Base-by-base conservation (phyloP, 1,140 invertebrate species). In the Lordiphosa stackelbergi region DNA sequence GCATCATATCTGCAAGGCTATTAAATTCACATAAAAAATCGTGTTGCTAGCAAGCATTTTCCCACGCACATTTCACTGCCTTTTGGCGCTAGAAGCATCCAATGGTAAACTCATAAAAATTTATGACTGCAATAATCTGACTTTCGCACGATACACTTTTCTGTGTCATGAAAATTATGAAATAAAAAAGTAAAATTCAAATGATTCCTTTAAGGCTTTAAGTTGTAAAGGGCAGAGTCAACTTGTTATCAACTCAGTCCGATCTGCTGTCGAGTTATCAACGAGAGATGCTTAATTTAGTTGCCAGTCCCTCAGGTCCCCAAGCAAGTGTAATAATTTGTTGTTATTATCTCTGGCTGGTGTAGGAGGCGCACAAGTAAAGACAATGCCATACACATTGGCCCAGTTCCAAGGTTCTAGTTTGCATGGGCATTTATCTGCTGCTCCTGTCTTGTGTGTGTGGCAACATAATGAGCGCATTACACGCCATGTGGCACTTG, bases 71-170 rank as follows among this genome's bases (percentile, higher is more conserved):
- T 46, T 43, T 11, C 42, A 16, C 42, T 36, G 9, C 58, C 58
- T 46, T 43, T 35, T 13, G 36, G 51, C 45, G 10, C 45, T 45
- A 36, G 65, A 54, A 64, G 65, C 69, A 72, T 42, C 55, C 54
- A 69, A 70, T 70, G 74, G 74, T 28, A 75, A 83, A 83, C 65
- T 65, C 72, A 77, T 81, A 77, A 81, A 83, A 81, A 77, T 81
- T 83, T 83, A 81, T 73, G 68, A 77, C 61, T 72, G 63, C 77
- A 77, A 79, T 79, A 79, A 79, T 64, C 58, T 69, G 63, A 63
- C 62, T 51, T 65, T 66, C 11, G 62, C 63, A 66, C 63, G 63
- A 57, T 49, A 66, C 63, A 56, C 37, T 24, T 24, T 24, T 24
- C 22, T 48, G 48, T 64, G 64, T 49, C 62, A 56, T 56, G 61